Base-by-base conservation (phyloP, 2,888 invertebrate species). In the Ellobium chinense region DNA sequence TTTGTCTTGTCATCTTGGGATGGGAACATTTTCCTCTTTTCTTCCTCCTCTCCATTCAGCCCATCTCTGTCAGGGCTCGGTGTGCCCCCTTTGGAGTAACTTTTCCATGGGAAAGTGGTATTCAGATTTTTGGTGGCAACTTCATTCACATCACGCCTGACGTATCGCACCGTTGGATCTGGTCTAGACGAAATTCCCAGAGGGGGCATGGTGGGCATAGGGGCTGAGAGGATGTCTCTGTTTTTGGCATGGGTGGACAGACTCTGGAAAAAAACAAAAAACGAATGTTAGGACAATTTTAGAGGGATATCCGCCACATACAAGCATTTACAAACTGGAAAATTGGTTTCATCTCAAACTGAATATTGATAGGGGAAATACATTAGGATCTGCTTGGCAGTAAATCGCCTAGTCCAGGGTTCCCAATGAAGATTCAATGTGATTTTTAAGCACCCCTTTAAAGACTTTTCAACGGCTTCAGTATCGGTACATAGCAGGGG, bases 61-160 rank as follows among this genome's bases (percentile, higher is more conserved):
- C 79, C 79, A 39, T 80, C 80, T 75, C 58, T 63, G 36, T 80
- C 80, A 14, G 80, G 80, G 62, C 80, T 80, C 5, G 80, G 80
- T 1, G 74, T 68, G 4, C 74, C 66, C 36, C 75, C 74, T 37
- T 80, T 80, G 69, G 80, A 80, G 69, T 74, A 75, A 60, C 74
- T 80, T 62, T 69, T 80, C 80, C 80, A 80, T 34, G 80, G 80
- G 39, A 75, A 74, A 29, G 37, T 46, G 4, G 75, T 36, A 21
- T 46, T 68, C 14, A 74, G n/a, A 27, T 62, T 80, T 27, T 74
- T 68, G 31, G 62, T 54, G 3, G 80, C 80, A 24, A 80, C 80
- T 69, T 80, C 80, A n/a, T 66, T 68, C 29, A 80, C 80, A n/a
- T 37, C 58, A 1, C 80, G 56, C 39, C 37, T 54, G 5, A 69